Conservation (phyloP, 2,797 vertebrate genomes). For the Neomorphus geoffroyi region DNA sequence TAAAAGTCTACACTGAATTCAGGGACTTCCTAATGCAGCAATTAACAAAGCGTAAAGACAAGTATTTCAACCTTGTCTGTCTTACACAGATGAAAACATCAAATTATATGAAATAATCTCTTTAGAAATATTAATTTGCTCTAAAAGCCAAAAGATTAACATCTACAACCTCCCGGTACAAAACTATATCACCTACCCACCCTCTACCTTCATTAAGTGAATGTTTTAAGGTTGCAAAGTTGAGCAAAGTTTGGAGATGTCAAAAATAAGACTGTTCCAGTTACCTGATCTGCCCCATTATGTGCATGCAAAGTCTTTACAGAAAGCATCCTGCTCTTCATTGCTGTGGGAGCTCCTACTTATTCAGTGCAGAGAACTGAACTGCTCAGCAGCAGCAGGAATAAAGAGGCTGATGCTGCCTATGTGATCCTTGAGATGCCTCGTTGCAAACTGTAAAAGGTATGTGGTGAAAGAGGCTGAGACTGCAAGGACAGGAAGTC, state of each 20-base stretch:
- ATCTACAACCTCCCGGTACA: not conserved
- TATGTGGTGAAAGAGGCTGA: not conserved
- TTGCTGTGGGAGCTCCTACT: accelerated
- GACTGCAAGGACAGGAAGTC: not conserved
- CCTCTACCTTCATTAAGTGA: not conserved
- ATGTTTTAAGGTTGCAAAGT: not conserved
- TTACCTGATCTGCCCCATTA: not conserved
- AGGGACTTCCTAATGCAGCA: not conserved
- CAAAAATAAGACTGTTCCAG: not conserved
- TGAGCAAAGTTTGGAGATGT: not conserved
- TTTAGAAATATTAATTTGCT: conserved; percentile 6
- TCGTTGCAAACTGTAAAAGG: not conserved
- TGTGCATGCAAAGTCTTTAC: not conserved
- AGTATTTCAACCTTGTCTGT: not conserved
- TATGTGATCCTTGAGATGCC: not conserved
- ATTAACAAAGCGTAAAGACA: not conserved
- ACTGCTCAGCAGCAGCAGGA: not conserved
- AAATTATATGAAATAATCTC: not conserved
- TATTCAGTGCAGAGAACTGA: not conserved
- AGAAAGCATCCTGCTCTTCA: not conserved
- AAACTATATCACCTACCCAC: accelerated
- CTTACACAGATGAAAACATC: not conserved
- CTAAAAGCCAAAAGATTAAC: not conserved
- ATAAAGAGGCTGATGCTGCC: not conserved
- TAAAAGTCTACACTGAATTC: not conserved